Evolutionary conservation across 2,888 invertebrate species (phyloP).

Genomic region (Chelonus formosanus): DNA sequence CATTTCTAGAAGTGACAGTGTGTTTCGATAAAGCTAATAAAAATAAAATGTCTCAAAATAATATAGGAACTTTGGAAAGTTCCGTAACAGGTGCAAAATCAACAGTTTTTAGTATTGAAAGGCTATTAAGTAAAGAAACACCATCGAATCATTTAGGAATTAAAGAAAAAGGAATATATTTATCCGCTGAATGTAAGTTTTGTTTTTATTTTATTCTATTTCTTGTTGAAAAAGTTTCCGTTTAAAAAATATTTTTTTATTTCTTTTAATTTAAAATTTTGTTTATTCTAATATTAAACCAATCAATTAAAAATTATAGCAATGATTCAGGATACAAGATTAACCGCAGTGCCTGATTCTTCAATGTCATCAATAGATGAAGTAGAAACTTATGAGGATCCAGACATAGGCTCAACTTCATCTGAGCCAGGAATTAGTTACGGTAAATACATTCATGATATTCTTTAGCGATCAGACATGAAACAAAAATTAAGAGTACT

Average conservation of each 20-base stretch:
- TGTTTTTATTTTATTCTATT: neutral
- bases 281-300: neutral
- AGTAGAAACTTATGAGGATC: slow-evolving; percentile 50
- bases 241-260: neutral
- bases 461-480: no score
- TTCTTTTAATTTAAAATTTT: neutral
- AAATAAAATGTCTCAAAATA: slow-evolving; percentile 44
- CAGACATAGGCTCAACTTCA: slow-evolving; percentile 54
- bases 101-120: slow-evolving; percentile 59
- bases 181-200: slow-evolving; percentile 45
- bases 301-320: slow-evolving; percentile 37
- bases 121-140: slow-evolving; percentile 49
- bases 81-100: slow-evolving; percentile 43
- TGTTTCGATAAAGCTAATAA: no score
- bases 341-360: slow-evolving; percentile 52
- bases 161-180: slow-evolving; percentile 33
- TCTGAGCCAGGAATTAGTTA: slow-evolving; percentile 57
- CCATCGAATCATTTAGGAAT: slow-evolving; percentile 36
- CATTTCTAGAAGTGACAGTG: no score
- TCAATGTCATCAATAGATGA: slow-evolving; percentile 56
- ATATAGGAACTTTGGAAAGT: slow-evolving; percentile 36
- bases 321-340: slow-evolving; percentile 48
- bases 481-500: no score
- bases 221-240: neutral
- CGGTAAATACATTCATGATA: slow-evolving; percentile 45